Percentiles rank a stretch among this genome's conserved stretches.
Conservation (phyloP, 2,113 vertebrate species). For the Martes martes region DNA sequence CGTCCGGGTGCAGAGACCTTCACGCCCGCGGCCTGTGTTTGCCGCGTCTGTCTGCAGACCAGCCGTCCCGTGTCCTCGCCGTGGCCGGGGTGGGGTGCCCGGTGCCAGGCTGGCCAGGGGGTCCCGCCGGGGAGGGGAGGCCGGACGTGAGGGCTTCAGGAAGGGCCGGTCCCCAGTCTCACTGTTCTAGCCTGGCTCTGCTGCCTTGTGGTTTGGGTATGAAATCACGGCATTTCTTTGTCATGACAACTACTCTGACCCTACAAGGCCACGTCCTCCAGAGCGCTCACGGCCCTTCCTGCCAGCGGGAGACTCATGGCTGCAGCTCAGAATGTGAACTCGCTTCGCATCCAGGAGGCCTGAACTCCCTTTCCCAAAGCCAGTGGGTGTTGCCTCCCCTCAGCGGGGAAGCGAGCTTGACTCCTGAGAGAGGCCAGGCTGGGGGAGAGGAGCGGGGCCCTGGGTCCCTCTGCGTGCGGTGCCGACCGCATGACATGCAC, state of each 20-base stretch:
- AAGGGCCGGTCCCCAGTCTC: too few relatives aligned
- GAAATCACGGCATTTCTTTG: not conserved
- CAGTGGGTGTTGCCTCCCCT: too few relatives aligned
- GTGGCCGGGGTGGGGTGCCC: too few relatives aligned
- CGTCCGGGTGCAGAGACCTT: rapidly evolving
- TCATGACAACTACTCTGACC: not conserved
- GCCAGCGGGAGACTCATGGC: not conserved
- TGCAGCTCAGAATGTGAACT: not conserved
- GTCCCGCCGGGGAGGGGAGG: too few relatives aligned
- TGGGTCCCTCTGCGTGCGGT: not conserved
- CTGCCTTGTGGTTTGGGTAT: too few relatives aligned
- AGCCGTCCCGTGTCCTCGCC: too few relatives aligned
- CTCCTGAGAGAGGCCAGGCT: not conserved
- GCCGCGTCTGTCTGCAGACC: rapidly evolving
- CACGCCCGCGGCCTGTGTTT: too few relatives aligned
- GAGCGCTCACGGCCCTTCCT: not conserved
- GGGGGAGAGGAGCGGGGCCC: rapidly evolving
- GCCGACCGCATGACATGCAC: rapidly evolving
- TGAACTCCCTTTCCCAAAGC: not conserved
- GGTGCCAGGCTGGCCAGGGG: not conserved
- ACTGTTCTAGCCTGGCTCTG: not conserved
- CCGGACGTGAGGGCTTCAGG: not conserved
- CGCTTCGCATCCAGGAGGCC: not conserved
- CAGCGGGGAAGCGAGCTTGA: too few relatives aligned
- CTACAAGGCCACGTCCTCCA: not conserved